Evolutionary conservation across 2,888 invertebrate species (phyloP).

Genomic region (Zaprionus lineosus): DNA sequence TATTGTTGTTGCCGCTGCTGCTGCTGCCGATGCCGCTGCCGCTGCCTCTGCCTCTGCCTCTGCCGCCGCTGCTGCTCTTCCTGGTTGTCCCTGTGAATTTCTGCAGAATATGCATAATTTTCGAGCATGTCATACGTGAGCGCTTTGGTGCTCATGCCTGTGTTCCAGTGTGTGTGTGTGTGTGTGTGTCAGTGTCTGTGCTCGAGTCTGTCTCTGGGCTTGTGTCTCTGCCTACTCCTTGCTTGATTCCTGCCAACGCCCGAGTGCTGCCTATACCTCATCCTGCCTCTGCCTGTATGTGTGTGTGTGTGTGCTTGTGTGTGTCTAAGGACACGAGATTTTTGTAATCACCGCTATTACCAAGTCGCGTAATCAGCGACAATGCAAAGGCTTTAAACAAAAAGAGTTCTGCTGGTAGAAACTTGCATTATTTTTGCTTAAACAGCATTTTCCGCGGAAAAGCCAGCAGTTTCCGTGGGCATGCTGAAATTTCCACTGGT

Average conservation of each 20-base stretch:
- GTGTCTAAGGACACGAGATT: slow-evolving; percentile 29
- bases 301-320: background rate
- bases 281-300: background rate
- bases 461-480: background rate
- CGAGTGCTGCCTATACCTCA: background rate
- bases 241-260: too few relatives aligned
- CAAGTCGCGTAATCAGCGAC: slow-evolving; percentile 72
- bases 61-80: slow-evolving; percentile 25
- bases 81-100: slow-evolving; percentile 31
- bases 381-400: slow-evolving; percentile 56
- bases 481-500: background rate
- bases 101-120: slow-evolving; percentile 74
- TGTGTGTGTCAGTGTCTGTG: background rate
- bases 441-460: slow-evolving; percentile 1
- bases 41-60: slow-evolving; percentile 41
- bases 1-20: slow-evolving; percentile 7
- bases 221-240: slow-evolving; percentile 33
- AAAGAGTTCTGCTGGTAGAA: slow-evolving; percentile 29
- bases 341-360: slow-evolving; percentile 76
- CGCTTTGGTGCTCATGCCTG: slow-evolving; percentile 14
- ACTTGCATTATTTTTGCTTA: slow-evolving; percentile 14
- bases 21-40: background rate
- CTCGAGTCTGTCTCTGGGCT: background rate
- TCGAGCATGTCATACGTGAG: slow-evolving; percentile 68
- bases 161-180: too few relatives aligned